Evolutionary conservation across 2,888 invertebrate species (phyloP).

Genomic region (Heliconius aoede): DNA sequence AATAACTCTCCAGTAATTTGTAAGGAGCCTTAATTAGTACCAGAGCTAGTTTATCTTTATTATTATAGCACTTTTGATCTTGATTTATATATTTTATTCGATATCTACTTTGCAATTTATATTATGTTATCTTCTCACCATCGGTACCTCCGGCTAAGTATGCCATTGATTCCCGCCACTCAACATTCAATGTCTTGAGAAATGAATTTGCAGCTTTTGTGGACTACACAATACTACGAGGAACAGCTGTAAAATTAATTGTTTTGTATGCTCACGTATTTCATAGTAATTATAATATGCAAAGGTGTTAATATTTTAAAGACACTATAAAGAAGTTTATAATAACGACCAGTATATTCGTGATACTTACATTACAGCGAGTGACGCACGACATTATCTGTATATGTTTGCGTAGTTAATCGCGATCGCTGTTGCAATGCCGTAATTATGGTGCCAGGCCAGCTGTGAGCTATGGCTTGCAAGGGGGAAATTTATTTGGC

Average conservation of each 20-base stretch:
- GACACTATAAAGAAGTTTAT: conserved; percentile 10
- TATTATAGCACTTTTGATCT: background rate
- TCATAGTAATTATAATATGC: background rate
- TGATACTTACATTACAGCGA: conserved; percentile 1
- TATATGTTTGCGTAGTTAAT: conserved; percentile 32
- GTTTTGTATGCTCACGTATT: background rate
- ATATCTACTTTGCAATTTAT: no score
- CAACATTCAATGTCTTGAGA: background rate
- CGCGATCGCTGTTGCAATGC: conserved; percentile 24
- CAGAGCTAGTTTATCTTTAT: background rate
- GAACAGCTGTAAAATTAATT: background rate
- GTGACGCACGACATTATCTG: conserved; percentile 34
- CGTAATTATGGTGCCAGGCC: conserved; percentile 31
- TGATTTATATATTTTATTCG: background rate
- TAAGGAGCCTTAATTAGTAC: conserved; percentile 1
- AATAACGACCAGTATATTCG: conserved; percentile 1
- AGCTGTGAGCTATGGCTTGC: conserved; percentile 21
- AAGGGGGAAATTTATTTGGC: conserved; percentile 12
- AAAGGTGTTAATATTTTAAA: background rate
- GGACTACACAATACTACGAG: background rate
- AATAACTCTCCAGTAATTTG: background rate
- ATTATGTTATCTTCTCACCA: no score
- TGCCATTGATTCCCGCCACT: no score
- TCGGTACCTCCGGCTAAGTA: no score
- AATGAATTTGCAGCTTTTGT: background rate